These are phyloP conservation scores for Prinia subflava DNA, from an alignment of 2,113 vertebrate species.

Conservation along the genomic window DNA sequence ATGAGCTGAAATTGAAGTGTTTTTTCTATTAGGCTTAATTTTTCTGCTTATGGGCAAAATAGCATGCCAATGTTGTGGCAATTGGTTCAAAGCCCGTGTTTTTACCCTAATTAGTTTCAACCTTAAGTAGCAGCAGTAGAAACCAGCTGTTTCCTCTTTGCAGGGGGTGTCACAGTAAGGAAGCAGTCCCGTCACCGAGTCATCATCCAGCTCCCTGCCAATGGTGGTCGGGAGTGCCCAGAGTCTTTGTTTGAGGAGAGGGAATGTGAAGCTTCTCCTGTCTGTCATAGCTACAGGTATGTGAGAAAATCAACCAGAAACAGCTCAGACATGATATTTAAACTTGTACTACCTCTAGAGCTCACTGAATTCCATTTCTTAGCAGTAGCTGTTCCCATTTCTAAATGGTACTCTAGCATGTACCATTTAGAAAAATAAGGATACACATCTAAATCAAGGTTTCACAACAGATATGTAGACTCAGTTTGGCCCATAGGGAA, in stretches of 20 bases:
- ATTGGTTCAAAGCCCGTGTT: neutral
- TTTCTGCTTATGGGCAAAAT: neutral
- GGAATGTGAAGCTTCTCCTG: constrained; percentile 78
- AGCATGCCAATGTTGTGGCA: neutral
- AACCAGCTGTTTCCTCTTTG: constrained; percentile 10
- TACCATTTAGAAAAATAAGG: neutral
- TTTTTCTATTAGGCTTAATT: neutral
- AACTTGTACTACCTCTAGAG: neutral
- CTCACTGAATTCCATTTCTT: neutral
- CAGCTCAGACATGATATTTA: neutral
- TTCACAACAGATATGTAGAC: neutral
- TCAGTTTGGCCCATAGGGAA: neutral
- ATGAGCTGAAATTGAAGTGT: neutral
- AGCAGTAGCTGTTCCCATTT: neutral
- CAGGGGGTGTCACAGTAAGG: constrained; percentile 73
- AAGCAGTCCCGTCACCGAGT: constrained; percentile 87
- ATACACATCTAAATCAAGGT: neutral
- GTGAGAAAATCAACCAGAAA: neutral
- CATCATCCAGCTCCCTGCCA: constrained; percentile 86
- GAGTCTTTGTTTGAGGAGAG: constrained; percentile 88
- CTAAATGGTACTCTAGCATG: too few species aligned
- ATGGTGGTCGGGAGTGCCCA: constrained; percentile 90
- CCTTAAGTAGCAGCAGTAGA: neutral
- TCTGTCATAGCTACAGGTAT: constrained; percentile 91
- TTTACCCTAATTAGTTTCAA: neutral